These are phyloP conservation scores for Limnephilus auricula DNA, from an alignment of 2,888 invertebrate genomes.

Conservation along the genomic window DNA sequence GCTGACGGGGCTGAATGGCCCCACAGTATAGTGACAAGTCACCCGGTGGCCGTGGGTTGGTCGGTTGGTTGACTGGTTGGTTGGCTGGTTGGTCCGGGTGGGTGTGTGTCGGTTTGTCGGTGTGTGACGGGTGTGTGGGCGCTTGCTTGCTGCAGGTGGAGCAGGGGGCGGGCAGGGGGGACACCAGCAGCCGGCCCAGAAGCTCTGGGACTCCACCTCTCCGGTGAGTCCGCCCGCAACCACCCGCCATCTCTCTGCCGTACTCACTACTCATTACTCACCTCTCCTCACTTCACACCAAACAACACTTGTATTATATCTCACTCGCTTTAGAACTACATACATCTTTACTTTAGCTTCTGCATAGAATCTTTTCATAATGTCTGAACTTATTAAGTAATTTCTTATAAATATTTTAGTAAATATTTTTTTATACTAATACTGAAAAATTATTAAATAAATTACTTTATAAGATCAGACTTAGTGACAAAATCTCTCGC, in stretches of 20 bases:
- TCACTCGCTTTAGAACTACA: background rate
- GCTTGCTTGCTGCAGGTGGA: slow-evolving; percentile 56
- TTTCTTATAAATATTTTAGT: background rate
- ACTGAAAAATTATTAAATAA: background rate
- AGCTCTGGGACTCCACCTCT: slow-evolving; percentile 66
- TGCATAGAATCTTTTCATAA: background rate
- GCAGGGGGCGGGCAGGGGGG: slow-evolving; percentile 66
- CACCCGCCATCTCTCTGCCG: no score
- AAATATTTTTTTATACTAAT: background rate
- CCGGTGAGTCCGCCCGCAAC: slow-evolving; percentile 66
- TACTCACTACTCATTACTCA: no score
- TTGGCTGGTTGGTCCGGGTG: slow-evolving; percentile 3
- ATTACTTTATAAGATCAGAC: background rate
- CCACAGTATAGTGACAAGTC: background rate
- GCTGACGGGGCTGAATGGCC: background rate
- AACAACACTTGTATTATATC: background rate
- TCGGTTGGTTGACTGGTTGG: background rate
- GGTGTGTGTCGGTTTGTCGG: slow-evolving; percentile 33
- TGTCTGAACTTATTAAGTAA: background rate
- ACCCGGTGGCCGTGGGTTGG: background rate
- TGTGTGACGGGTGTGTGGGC: slow-evolving; percentile 50
- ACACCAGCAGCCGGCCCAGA: slow-evolving; percentile 67
- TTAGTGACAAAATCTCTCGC: background rate
- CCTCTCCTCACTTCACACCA: slow-evolving; percentile 3
- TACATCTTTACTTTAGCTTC: background rate